Evolutionary conservation across 2,113 vertebrate genomes (phyloP), one percentile per base, ranked within the genome.

Genomic region (Cephalopholis sonnerati): DNA sequence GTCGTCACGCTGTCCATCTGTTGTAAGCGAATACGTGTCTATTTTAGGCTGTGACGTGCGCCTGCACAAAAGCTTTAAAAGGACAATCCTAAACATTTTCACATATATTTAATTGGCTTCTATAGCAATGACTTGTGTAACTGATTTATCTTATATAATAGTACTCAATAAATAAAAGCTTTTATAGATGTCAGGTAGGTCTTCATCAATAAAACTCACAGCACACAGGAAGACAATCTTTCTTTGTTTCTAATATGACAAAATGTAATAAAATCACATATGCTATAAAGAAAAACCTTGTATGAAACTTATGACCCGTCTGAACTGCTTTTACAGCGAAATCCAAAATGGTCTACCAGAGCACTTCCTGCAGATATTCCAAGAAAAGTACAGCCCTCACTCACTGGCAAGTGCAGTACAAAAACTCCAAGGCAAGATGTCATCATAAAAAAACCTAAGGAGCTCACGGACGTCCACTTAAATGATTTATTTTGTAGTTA

Each of bases 401-500:
- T 48, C 57, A 15, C 62, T 41, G 29, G 44, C 3, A 79, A 69
- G 50, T 32, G 27, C 36, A 58, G 51, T 32, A 51, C 15, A 74
- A 75, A 71, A 71, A 77, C 22, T 62, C 4, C 29, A 58, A 78
- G 50, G 58, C 41, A 77, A 77, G 62, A 71, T 76, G 62, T 70
- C 74, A 50, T 83, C 74, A 82, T 65, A 25, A 66, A 67, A 79
- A 66, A 55, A 41, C 20, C 69, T 1, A 44, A 58, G 59, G 59
- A 78, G 62, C 82, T 74, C 57, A 61, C 55, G 50, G 72, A 84
- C 32, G 36, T 85, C 73, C 61, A 27, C 53, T 77, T 76, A 54
- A 73, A 74, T 77, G 79, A 90, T 84, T 59, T 57, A 81, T 82
- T 57, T 71, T 77, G 76, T 27, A 64, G 80, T 66, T 74, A 63